Base-by-base conservation (phyloP, 64 coral and sea anemone species). In the Montipora capricornis region DNA sequence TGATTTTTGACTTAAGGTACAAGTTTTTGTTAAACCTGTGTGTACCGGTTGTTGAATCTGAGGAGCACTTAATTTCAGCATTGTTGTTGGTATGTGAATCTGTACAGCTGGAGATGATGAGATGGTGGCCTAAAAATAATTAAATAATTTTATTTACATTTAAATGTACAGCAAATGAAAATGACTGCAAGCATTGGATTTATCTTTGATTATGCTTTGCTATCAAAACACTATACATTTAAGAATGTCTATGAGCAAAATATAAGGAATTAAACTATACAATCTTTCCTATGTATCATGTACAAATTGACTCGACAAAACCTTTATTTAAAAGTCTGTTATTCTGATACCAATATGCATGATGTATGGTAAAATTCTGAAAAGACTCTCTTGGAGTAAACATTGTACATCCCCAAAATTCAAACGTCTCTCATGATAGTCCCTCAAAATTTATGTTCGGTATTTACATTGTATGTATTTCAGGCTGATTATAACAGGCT, bases 1-100 rank as follows among this genome's bases (percentile, higher is more conserved):
- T 64, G 60, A 64, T 64, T 64, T 64, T 64, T 64, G 53, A 57
- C 60, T 64, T 64, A 64, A 11, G 60, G 5, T 64, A 64, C 61
- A 11, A 26, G 71, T 74, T 26, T 22, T 22, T 74, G 29, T 74
- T 74, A 22, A 74, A 74, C 17, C 29, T 26, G 71, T 74, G 71
- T 74, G 71, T 74, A 74, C 71, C 22, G n/a, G 71, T 44, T 74
- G 71, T 74, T 74, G 19, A 74, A 74, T 74, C 71, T 74, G 71
- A 22, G n/a, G 71, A 74, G 71, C 29, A 74, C 22, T 37, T 74
- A 24, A 74, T 74, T 26, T 1, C 7, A 44, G 71, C 71, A 26
- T 64, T 64, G 61, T 16, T 64, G 9, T 64, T 64, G 61, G 61
- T 64, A 15, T 64, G 61, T 64, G 61, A 64, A 64, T 64, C 61